Evolutionary conservation across 2,113 vertebrate genomes (phyloP).

Genomic region (Apteryx owenii): DNA sequence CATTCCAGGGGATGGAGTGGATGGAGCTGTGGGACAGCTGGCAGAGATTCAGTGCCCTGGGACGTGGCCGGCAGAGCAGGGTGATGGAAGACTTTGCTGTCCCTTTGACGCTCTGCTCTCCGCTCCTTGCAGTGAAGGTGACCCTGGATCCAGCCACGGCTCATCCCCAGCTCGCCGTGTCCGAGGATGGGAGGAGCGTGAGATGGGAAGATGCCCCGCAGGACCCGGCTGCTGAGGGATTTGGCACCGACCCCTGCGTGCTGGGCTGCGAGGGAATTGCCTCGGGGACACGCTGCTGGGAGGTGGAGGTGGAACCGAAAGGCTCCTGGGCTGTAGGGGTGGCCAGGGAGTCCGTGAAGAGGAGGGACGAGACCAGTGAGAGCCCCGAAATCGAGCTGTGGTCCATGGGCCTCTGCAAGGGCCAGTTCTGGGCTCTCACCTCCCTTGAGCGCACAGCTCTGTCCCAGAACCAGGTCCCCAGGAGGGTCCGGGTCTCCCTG

Average conservation of each 20-base stretch:
- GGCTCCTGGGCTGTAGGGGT: constrained; percentile 46
- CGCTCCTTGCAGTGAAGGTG: not conserved
- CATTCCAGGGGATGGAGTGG: not conserved
- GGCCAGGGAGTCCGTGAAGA: not conserved
- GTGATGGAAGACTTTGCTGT: rapidly evolving
- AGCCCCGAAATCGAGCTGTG: not conserved
- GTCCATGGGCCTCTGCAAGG: not conserved
- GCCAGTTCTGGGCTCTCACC: constrained; percentile 33
- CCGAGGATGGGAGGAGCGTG: not conserved
- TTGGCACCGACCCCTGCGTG: not conserved
- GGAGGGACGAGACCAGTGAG: rapidly evolving
- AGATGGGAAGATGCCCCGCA: not conserved
- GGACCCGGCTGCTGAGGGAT: rapidly evolving
- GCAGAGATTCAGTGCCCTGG: no score
- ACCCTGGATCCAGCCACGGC: constrained; percentile 21
- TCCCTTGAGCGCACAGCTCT: not conserved
- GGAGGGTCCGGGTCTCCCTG: not conserved
- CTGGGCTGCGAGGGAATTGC: not conserved
- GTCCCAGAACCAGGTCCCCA: rapidly evolving
- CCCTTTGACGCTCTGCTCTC: not conserved
- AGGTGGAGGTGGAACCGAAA: not conserved
- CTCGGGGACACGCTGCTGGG: not conserved
- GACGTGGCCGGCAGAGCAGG: no score
- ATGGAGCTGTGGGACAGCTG: not conserved
- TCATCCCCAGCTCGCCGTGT: not conserved